phyloP scores from a whole-genome alignment of 2,888 invertebrate genomes.

The Leptopterna dolabrata region DNA sequence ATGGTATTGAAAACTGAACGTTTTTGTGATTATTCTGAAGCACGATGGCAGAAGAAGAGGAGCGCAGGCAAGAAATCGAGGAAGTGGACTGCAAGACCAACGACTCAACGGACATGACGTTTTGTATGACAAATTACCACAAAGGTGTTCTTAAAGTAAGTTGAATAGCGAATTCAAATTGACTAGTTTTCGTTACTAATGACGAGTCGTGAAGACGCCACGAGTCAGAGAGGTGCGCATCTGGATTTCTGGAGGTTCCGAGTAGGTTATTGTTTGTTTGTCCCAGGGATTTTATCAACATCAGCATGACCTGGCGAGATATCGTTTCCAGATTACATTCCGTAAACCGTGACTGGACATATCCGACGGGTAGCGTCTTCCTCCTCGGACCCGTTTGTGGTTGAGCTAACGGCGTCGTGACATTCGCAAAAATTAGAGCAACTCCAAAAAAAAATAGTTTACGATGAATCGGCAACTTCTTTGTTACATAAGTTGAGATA shows the following conservation, averaged over 20 bases:
- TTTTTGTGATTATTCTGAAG: too few relatives aligned
- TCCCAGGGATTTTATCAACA: background rate
- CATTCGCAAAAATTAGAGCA: too few relatives aligned
- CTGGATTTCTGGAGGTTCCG: background rate
- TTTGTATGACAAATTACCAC: constrained; percentile 85
- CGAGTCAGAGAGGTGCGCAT: too few relatives aligned
- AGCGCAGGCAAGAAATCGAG: constrained; percentile 24
- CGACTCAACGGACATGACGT: constrained; percentile 84
- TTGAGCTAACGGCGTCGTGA: too few relatives aligned
- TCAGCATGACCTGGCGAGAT: constrained; percentile 44
- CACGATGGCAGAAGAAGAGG: constrained; percentile 42
- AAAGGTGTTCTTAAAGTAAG: constrained; percentile 85
- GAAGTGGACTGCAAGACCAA: constrained; percentile 67
- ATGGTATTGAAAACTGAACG: too few relatives aligned
- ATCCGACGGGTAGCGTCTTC: background rate
- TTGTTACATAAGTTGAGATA: background rate
- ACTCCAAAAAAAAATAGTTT: background rate
- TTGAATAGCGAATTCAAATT: background rate
- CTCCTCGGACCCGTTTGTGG: too few relatives aligned
- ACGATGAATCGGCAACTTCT: background rate
- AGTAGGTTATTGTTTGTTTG: background rate
- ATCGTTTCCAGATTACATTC: background rate
- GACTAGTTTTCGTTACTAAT: background rate
- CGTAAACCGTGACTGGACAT: background rate
- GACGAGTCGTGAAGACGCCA: background rate